Evolutionary conservation across 2,797 vertebrate species (phyloP), one percentile per base, ranked within the genome.

Genomic region (Muscicapa comitata): DNA sequence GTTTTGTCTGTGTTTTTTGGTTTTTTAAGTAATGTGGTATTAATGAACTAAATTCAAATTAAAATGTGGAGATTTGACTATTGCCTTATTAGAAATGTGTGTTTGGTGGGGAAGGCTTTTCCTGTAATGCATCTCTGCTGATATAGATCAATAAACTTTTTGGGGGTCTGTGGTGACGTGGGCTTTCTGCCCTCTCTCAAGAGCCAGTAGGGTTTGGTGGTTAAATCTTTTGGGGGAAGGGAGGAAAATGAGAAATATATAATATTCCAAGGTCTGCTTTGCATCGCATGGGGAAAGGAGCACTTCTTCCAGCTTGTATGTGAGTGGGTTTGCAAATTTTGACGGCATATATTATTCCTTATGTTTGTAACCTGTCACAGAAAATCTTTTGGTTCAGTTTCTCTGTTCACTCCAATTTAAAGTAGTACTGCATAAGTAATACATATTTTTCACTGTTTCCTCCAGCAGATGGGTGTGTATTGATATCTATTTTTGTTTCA

Each of bases 401-500:
- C 76, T 88, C 53, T 86, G 57, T 75, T 88, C 81, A 68, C 28
- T 93, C 61, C 78, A 93, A 40, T 84, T 90, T 84, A 75, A 95
- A 91, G 78, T 77, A 81, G 51, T 42, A 40, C 51, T 94, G 76
- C 29, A 70, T 88, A 86, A 91, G 81, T 95, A 88, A 88, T 87
- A 81, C 58, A 23, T 55, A 59, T 78, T 94, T 96, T 86, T 88
- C 62, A 53, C 68, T 45, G 58, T 91, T 93, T 94, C 82, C 76
- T 91, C 85, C 82, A 81, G 73, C 54, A 95, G 87, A 86, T 70
- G 89, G 89, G 85, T 88, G 73, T 88, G 95, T 88, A 80, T 90
- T 28, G 4, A 59, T 80, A 88, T 20, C 91, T 95, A 70, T 86
- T 96, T 97, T 90, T 94, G 51, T 83, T 94, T 67, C 29, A 3